Conservation (phyloP, 1,140 invertebrate species). For the Lepidurus arcticus region DNA sequence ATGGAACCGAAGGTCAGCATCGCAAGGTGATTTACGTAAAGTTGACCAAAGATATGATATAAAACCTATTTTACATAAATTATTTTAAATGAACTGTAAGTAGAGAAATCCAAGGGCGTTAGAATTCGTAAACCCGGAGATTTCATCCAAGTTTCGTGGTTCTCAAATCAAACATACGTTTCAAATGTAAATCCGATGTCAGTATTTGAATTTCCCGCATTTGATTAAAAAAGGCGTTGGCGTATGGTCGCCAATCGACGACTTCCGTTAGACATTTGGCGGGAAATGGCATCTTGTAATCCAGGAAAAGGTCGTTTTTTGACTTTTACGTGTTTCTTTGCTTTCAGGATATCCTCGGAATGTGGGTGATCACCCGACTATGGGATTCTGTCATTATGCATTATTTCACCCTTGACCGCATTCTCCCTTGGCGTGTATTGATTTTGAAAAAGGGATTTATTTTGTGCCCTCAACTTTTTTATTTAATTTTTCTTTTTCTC, state of each 20-base stretch:
- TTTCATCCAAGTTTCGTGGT: too few species aligned
- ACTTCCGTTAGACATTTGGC: neutral
- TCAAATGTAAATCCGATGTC: too few species aligned
- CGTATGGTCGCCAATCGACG: neutral
- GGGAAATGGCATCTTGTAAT: neutral
- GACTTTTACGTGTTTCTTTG: neutral
- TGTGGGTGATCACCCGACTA: neutral
- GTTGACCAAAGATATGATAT: too few species aligned
- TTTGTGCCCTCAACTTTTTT: neutral
- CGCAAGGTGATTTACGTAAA: too few species aligned
- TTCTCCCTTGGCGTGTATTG: neutral
- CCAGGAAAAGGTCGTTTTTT: neutral
- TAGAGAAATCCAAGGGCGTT: too few species aligned
- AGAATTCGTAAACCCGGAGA: too few species aligned
- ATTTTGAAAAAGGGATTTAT: neutral
- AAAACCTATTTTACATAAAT: too few species aligned
- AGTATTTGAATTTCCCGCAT: too few species aligned
- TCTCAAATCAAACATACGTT: too few species aligned
- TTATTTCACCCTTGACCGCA: slow-evolving; percentile 9
- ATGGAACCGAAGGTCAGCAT: too few species aligned
- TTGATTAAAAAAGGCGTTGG: neutral
- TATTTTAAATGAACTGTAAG: too few species aligned
- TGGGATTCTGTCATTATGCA: slow-evolving; percentile 3
- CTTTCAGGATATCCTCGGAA: neutral
- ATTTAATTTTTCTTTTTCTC: neutral